Percentiles rank a stretch among this genome's conserved stretches.
phyloP scores from a whole-genome alignment of 35 echinoderm and acorn worm species.

The Heliocidaris tuberculata region DNA sequence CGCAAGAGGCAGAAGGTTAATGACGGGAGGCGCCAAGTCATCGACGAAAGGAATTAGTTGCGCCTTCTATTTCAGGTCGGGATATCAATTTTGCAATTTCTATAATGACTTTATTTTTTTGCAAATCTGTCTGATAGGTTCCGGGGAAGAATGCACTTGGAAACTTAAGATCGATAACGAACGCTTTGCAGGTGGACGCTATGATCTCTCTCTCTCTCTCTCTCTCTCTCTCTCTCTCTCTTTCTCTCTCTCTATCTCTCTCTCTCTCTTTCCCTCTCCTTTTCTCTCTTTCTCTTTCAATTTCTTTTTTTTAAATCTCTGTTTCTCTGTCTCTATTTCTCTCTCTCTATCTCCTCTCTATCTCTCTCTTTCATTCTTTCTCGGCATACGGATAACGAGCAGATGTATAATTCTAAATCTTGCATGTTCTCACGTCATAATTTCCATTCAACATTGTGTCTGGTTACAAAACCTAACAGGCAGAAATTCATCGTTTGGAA shows the following conservation, averaged over 20 bases:
- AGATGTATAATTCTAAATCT: background rate
- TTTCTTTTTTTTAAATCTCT: no score
- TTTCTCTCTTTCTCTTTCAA: background rate
- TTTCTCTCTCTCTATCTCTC: background rate
- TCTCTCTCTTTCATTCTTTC: background rate
- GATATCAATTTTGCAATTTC: background rate
- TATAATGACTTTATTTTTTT: background rate
- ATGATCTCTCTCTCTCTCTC: background rate
- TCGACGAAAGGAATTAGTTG: background rate
- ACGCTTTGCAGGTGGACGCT: background rate
- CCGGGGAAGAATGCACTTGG: background rate
- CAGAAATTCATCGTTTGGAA: no score
- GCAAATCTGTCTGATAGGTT: background rate
- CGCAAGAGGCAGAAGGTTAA: background rate
- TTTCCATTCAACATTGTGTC: background rate
- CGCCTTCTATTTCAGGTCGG: background rate
- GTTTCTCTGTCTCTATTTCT: background rate
- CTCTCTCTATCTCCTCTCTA: background rate
- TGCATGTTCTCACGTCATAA: background rate
- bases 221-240: no score
- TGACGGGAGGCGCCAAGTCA: background rate
- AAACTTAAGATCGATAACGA: background rate
- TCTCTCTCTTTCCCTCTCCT: background rate
- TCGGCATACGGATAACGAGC: background rate
- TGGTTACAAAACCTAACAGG: no score